Evolutionary conservation across 1,140 invertebrate species (phyloP).

Genomic region (Bombus terrestris): DNA sequence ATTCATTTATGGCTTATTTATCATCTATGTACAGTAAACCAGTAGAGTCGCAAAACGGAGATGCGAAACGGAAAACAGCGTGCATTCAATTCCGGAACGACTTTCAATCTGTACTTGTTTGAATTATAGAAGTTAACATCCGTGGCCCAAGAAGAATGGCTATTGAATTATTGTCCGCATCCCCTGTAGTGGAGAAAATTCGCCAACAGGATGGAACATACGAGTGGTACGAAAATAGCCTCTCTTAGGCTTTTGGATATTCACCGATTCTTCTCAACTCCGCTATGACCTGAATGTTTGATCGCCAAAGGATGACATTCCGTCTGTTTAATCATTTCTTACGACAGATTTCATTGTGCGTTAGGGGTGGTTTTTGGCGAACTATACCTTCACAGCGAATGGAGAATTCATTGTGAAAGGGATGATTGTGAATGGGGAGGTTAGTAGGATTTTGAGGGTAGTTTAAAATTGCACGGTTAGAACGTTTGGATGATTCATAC

Average conservation of each 20-base stretch:
- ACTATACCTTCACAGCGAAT: background rate
- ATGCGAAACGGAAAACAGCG: background rate
- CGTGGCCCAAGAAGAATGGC: background rate
- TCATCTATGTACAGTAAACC: background rate
- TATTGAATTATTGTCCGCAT: conserved; percentile 27
- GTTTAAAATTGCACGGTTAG: conserved; percentile 3
- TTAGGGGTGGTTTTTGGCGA: background rate
- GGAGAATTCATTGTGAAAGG: background rate
- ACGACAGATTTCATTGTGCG: background rate
- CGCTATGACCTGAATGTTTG: background rate
- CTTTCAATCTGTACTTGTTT: conserved; percentile 18
- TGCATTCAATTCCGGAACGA: conserved; percentile 17
- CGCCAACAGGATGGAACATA: background rate
- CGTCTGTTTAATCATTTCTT: conserved; percentile 1
- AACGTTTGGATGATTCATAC: background rate
- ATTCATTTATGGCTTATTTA: background rate
- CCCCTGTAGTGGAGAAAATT: background rate
- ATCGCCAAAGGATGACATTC: background rate
- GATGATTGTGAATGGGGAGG: too few relatives aligned
- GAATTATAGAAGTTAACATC: conserved; percentile 43
- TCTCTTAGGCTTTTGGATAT: background rate
- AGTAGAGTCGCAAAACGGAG: background rate
- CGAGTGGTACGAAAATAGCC: background rate
- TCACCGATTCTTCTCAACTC: background rate
- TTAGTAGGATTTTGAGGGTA: background rate